A percentile compares a stretch with the other conserved stretches of the same genome.
These are phyloP conservation scores for Hemiprocne comata DNA, from an alignment of 2,113 vertebrate genomes.

Conservation along the genomic window DNA sequence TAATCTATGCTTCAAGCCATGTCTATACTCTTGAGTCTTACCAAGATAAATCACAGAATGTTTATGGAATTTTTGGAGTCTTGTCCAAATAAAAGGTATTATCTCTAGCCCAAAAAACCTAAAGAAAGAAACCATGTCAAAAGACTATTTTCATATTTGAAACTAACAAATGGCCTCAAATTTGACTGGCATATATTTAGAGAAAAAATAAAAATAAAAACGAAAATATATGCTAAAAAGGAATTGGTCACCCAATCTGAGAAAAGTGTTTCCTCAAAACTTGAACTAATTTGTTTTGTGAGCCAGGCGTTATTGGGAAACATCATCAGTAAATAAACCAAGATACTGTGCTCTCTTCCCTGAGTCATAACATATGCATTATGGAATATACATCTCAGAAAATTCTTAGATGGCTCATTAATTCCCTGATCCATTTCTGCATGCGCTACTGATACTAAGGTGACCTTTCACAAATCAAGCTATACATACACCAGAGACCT, in stretches of 20 bases:
- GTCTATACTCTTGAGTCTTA: neutral
- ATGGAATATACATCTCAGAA: constrained; percentile 36
- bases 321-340: constrained; percentile 29
- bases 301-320: neutral
- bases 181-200: neutral
- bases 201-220: neutral
- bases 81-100: neutral
- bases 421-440: constrained; percentile 58
- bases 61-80: neutral
- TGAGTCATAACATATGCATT: constrained; percentile 36
- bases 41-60: neutral
- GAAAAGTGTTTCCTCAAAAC: neutral
- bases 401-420: constrained; percentile 55
- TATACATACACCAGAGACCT: neutral
- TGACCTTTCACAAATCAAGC: constrained; percentile 59
- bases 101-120: neutral
- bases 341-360: neutral
- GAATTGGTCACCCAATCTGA: neutral
- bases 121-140: neutral
- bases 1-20: neutral
- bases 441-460: constrained; percentile 20
- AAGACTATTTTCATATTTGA: neutral
- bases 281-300: neutral
- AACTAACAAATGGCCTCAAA: neutral
- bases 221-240: neutral